Percentiles rank a stretch among this genome's conserved stretches.
These are phyloP conservation scores for Adineta ricciae DNA, from an alignment of 2,888 invertebrate genomes.

Conservation along the genomic window DNA sequence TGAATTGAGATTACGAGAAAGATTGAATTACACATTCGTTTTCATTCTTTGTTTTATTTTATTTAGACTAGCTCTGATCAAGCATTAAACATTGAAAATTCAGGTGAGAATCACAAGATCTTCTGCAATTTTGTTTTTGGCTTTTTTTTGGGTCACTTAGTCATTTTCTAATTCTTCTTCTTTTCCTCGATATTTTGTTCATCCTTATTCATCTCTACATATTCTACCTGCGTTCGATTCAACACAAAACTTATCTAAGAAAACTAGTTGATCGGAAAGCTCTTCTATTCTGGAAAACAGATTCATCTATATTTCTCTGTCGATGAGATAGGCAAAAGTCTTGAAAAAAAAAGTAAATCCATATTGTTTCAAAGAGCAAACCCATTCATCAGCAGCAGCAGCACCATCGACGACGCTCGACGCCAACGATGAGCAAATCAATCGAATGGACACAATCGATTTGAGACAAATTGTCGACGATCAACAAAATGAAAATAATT, in stretches of 20 bases:
- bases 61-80: not conserved
- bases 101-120: not conserved
- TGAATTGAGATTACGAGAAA: no score
- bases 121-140: not conserved
- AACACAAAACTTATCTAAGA: not conserved
- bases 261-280: not conserved
- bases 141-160: not conserved
- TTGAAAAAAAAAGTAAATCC: not conserved
- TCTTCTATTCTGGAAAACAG: not conserved
- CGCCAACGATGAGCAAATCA: not conserved
- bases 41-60: not conserved
- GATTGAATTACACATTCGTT: no score
- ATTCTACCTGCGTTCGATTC: not conserved
- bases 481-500: not conserved
- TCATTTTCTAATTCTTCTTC: not conserved
- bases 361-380: constrained; percentile 2
- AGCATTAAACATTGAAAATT: not conserved
- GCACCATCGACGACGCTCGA: not conserved
- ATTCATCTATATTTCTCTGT: no score
- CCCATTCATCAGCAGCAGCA: not conserved
- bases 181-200: not conserved
- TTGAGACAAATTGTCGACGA: not conserved
- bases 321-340: not conserved
- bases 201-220: not conserved
- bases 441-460: not conserved